phyloP scores from a whole-genome alignment of 2,113 vertebrate species.

The Zosterops japonicus region DNA sequence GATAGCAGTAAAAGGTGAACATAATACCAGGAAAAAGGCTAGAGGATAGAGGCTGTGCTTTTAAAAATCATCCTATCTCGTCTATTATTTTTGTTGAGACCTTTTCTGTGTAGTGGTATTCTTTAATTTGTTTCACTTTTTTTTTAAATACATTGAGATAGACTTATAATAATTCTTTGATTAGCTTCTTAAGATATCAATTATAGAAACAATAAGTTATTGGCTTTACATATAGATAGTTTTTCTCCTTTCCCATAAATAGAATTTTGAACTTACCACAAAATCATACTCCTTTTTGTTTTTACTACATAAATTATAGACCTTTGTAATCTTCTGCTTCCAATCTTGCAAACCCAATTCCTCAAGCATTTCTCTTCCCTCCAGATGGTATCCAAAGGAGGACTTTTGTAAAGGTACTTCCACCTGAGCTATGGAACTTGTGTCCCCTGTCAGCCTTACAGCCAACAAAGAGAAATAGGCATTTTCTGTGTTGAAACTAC shows the following conservation, averaged over 20 bases:
- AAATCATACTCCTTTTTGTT: neutral
- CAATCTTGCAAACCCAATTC: neutral
- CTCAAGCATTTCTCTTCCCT: neutral
- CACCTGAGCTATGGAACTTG: neutral
- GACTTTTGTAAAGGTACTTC: neutral
- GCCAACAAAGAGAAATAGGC: neutral
- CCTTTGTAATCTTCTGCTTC: neutral
- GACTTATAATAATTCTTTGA: neutral
- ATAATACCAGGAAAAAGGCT: neutral
- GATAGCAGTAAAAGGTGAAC: neutral
- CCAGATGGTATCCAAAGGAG: neutral
- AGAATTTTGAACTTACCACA: neutral
- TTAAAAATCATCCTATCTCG: neutral
- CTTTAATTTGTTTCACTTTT: neutral
- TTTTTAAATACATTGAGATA: neutral
- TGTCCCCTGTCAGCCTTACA: neutral
- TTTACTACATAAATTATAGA: neutral
- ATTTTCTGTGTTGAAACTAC: neutral
- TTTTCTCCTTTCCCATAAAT: neutral
- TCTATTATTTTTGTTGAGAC: neutral
- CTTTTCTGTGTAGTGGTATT: neutral
- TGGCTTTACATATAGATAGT: neutral
- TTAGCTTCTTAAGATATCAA: neutral
- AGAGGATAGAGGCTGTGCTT: neutral
- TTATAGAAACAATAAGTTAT: neutral